Base-by-base conservation (phyloP, 2,888 invertebrate species). In the Agrochola circellaris region DNA sequence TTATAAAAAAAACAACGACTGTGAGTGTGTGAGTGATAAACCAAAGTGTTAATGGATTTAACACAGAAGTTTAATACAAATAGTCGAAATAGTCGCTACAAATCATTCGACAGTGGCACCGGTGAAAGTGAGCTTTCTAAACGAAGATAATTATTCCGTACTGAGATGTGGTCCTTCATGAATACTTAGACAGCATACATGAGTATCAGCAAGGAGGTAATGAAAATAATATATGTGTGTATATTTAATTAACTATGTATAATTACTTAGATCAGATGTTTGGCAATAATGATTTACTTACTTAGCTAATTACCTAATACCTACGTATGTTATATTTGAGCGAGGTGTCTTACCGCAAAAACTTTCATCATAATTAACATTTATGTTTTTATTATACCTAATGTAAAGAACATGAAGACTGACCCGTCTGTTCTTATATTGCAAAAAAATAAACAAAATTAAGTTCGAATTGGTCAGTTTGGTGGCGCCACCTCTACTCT, bases 151-250 rank as follows among this genome's bases (percentile, higher is more conserved):
- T 89, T 89, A 83, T 82, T 85, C 81, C 70, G 82, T 66, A 77
- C 89, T 94, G 95, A 95, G 93, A 96, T 96, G 96, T 94, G 93
- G 95, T 93, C 92, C 93, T 93, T 92, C 91, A 89, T 93, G 92
- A 93, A 95, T 91, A 94, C 93, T 92, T 94, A 93, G 92, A 81
- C 90, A 89, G 91, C 90, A 93, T 95, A 93, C 93, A 96, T 96
- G 96, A 93, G 92, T 92, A 91, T 92, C 92, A 94, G 94, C 91
- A 91, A 90, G 91, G 93, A 95, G 96, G 96, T 96, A 92, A 90
- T 77, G 64, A 45, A 60, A 62, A 66, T 61, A 60, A 64, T 51
- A 5, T 54, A n/a, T 51, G 7, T 23, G 20, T 26, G 9, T 58
- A n/a, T 58, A 48, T 23, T n/a, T 26, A 65, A 51, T 38, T 48